Conservation (phyloP, 2,888 invertebrate species). For the Yponomeuta malinellus region DNA sequence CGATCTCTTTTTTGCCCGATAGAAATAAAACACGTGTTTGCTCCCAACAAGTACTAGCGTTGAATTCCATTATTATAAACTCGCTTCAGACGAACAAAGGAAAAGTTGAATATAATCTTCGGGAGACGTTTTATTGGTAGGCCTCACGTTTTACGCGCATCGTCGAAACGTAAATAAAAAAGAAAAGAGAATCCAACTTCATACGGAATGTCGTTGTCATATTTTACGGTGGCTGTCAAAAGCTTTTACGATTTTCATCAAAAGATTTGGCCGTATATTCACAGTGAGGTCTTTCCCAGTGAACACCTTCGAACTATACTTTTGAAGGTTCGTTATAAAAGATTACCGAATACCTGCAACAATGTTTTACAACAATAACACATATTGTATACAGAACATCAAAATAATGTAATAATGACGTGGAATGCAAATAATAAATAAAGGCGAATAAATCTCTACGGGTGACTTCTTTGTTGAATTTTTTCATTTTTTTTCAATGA, state of each 20-base stretch:
- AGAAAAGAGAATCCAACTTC: slow-evolving; percentile 42
- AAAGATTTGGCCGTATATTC: slow-evolving; percentile 22
- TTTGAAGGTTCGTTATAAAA: too few relatives aligned
- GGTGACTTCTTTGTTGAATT: too few relatives aligned
- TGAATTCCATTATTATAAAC: neutral
- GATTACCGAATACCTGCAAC: too few relatives aligned
- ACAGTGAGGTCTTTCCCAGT: neutral
- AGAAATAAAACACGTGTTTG: too few relatives aligned
- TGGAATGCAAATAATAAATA: too few relatives aligned
- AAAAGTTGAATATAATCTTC: slow-evolving; percentile 25
- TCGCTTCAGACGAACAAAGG: slow-evolving; percentile 10
- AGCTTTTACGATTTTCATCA: slow-evolving; percentile 56
- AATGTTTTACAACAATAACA: too few relatives aligned
- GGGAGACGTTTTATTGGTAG: slow-evolving; percentile 57
- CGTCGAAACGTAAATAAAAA: slow-evolving; percentile 59
- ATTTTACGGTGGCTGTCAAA: slow-evolving; percentile 65
- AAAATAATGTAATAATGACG: too few relatives aligned
- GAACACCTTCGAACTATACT: neutral
- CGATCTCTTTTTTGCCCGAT: too few relatives aligned
- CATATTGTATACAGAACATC: too few relatives aligned
- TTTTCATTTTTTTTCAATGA: too few relatives aligned
- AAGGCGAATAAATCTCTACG: too few relatives aligned
- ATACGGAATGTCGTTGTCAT: slow-evolving; percentile 59
- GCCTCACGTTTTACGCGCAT: slow-evolving; percentile 57
- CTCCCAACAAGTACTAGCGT: neutral